phyloP scores from a whole-genome alignment of 2,113 vertebrate genomes.

The Numenius arquata region DNA sequence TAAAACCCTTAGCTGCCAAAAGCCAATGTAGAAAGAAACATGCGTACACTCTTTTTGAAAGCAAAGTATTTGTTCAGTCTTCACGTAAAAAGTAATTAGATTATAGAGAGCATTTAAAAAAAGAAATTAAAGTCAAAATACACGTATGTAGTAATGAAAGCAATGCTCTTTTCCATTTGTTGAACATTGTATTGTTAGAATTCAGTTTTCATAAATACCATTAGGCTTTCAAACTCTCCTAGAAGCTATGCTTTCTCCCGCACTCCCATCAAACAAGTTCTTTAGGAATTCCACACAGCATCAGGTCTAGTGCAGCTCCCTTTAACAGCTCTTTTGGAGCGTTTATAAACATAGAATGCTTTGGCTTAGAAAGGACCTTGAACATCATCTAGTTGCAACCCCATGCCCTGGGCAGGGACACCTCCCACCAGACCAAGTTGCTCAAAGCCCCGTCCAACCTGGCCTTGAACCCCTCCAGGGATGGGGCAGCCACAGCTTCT shows the following conservation, averaged over 20 bases:
- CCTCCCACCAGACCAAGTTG: no score
- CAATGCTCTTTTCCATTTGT: background rate
- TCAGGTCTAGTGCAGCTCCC: background rate
- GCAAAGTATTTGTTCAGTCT: background rate
- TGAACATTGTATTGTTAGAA: background rate
- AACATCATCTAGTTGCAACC: no score
- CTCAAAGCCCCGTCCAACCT: no score
- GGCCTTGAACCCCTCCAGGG: no score
- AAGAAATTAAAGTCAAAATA: fast-evolving
- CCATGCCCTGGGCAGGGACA: no score
- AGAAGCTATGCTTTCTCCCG: background rate
- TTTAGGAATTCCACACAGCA: background rate
- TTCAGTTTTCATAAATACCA: background rate
- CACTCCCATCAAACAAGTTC: fast-evolving
- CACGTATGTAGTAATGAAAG: background rate
- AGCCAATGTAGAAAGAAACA: background rate
- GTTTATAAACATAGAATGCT: background rate
- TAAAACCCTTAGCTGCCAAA: background rate
- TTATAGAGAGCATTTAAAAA: background rate
- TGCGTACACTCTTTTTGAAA: background rate
- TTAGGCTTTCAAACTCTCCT: background rate
- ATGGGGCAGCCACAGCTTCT: no score
- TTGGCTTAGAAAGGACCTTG: no score
- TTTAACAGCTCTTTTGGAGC: background rate
- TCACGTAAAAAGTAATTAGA: background rate